A percentile compares a stretch with the other conserved stretches of the same genome.
Conservation (phyloP, 1,140 invertebrate species). For the Drosophila triauraria region DNA sequence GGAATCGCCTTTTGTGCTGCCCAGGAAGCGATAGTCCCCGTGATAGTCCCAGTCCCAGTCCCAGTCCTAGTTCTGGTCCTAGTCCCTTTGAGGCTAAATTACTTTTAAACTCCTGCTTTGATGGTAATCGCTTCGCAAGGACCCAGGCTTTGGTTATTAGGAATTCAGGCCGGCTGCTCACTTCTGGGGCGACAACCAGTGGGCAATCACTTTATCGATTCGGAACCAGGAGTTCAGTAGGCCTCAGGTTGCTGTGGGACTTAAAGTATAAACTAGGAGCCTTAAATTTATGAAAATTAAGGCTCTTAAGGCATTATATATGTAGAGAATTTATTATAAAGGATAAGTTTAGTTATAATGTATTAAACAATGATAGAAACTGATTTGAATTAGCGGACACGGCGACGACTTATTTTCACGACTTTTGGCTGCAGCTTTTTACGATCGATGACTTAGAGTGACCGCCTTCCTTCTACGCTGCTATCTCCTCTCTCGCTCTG, state of each 20-base stretch:
- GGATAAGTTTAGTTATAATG: no score
- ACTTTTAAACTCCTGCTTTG: constrained; percentile 32
- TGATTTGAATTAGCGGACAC: no score
- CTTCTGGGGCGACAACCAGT: constrained; percentile 11
- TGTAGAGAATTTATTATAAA: no score
- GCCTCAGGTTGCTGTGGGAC: background rate
- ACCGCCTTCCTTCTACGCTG: no score
- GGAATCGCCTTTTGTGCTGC: constrained; percentile 16
- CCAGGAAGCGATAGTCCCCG: background rate
- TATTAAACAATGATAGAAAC: no score
- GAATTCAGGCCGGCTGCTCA: constrained; percentile 11
- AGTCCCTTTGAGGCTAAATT: constrained; percentile 36
- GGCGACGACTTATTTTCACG: no score
- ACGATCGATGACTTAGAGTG: no score
- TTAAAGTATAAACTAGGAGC: no score
- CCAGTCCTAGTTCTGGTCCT: background rate
- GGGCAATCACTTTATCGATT: constrained; percentile 19
- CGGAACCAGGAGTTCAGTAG: background rate
- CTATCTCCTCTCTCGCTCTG: no score
- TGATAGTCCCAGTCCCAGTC: background rate
- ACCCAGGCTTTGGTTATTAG: background rate
- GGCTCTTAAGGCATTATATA: no score
- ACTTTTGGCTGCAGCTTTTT: no score
- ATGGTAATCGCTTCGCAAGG: constrained; percentile 20
- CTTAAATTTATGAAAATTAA: background rate